A percentile compares a stretch with the other conserved stretches of the same genome.
phyloP scores from a whole-genome alignment of 37 sponge, comb jelly and placozoan species.

The Aphrocallistes beatrix region DNA sequence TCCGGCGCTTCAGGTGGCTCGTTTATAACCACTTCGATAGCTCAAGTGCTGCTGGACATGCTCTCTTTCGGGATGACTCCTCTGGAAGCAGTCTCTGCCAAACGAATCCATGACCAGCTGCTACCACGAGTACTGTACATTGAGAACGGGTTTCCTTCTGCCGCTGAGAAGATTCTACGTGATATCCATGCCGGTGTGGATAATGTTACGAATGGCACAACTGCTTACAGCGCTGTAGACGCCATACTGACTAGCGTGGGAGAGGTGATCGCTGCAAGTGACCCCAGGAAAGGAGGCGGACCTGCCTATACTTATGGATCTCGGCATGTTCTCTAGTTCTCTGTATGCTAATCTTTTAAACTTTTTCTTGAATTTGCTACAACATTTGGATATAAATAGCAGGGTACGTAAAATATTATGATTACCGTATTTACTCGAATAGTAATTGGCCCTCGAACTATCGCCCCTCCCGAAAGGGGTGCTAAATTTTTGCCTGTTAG shows the following conservation, averaged over 20 bases:
- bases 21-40: slow-evolving; percentile 22
- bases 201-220: neutral
- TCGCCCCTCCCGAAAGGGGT: too few species aligned
- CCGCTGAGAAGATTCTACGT: slow-evolving; percentile 15
- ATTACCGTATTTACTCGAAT: too few species aligned
- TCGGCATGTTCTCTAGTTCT: too few species aligned
- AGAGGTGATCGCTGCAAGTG: slow-evolving; percentile 15
- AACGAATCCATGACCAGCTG: slow-evolving; percentile 65
- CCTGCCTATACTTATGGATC: too few species aligned
- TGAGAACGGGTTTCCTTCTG: slow-evolving; percentile 38
- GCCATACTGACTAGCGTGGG: neutral
- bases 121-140: slow-evolving; percentile 37
- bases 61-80: slow-evolving; percentile 35
- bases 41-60: slow-evolving; percentile 48
- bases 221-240: neutral
- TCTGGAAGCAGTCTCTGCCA: slow-evolving; percentile 30
- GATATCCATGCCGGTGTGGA: neutral
- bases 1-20: slow-evolving; percentile 82
- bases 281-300: slow-evolving; percentile 63
- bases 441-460: too few species aligned
- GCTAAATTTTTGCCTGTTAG: too few species aligned
- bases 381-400: too few species aligned
- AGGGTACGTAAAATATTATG: too few species aligned
- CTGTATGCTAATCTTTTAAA: too few species aligned
- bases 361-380: too few species aligned